Evolutionary conservation across 2,113 vertebrate genomes (phyloP), one percentile per base, ranked within the genome.

Genomic region (Heterotis niloticus): DNA sequence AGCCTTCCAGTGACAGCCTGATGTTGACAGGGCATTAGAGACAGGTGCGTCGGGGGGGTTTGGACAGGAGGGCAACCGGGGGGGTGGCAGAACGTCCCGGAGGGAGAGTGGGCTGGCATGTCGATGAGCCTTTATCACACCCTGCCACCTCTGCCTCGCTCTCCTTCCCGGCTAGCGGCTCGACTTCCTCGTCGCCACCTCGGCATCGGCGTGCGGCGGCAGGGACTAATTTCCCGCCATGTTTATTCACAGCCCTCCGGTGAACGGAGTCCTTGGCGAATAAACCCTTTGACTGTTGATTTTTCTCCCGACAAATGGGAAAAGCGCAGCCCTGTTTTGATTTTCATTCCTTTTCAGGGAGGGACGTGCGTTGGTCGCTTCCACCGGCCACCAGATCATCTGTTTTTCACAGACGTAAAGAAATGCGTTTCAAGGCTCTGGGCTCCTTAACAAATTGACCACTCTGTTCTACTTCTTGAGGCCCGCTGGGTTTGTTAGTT

Each of bases 1-100:
- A 86, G 83, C 81, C 75, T 78, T 24, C 77, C 60, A n/a, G 68
- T 88, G 86, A 89, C 86, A 90, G 85, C 81, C 56, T 83, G 77
- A 54, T 89, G 89, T 87, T 91, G 90, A 92, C 89, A 91, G 85
- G 86, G 78, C 75, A 86, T 85, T 89, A 87, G 82, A 59, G 83
- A 68, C 67, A 71, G 52, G 59, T 81, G 74, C 17, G 72, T 44
- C 66, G 78, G 54, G 77, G 17, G n/a, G 69, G 16, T 9, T 68
- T 66, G 73, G 66, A 26, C 23, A 10, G 75, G 57, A 76, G 74
- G 73, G 54, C n/a, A 44, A 24, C 54, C 44, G n/a, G 34, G 77
- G 34, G 51, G 57, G 70, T 69, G 65, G 54, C 64, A 65, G 28
- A 62, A 69, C 10, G 60, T 81, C 75, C 81, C 65, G 3, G 17